Percentiles rank a stretch among this genome's conserved stretches.
Conservation (phyloP, 2,888 invertebrate species). For the Neoscelio sp. region DNA sequence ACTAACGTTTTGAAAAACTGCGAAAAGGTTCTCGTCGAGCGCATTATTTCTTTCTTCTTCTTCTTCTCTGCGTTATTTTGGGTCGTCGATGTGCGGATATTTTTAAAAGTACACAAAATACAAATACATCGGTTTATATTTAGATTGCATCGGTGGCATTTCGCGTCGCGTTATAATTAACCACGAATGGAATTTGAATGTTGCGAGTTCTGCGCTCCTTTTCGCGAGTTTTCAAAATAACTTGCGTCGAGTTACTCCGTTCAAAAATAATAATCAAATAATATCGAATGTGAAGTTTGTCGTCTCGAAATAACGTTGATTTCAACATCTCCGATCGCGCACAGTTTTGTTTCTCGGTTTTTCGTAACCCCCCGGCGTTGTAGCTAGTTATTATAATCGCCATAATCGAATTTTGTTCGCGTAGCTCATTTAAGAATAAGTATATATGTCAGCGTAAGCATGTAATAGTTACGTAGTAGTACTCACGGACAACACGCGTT, state of each 20-base stretch:
- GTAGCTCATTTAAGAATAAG: slow-evolving; percentile 58
- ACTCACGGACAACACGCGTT: slow-evolving; percentile 46
- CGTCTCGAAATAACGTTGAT: slow-evolving; percentile 13
- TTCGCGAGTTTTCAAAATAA: slow-evolving; percentile 51
- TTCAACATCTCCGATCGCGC: slow-evolving; percentile 12
- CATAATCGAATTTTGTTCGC: slow-evolving; percentile 57
- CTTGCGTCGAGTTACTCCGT: slow-evolving; percentile 28
- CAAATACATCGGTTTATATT: slow-evolving; percentile 15
- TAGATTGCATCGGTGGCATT: slow-evolving; percentile 18
- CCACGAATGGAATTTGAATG: neutral
- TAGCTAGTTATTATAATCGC: slow-evolving; percentile 44
- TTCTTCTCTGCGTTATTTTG: slow-evolving; percentile 28
- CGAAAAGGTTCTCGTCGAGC: slow-evolving; percentile 65
- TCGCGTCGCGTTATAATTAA: slow-evolving; percentile 6
- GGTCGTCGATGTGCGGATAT: slow-evolving; percentile 18
- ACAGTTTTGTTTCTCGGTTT: neutral
- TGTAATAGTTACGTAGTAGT: slow-evolving; percentile 57
- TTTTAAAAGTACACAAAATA: slow-evolving; percentile 26
- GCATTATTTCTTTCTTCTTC: too few species aligned
- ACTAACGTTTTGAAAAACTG: slow-evolving; percentile 72
- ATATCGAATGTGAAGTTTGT: neutral
- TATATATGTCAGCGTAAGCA: slow-evolving; percentile 55
- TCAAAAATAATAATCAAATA: slow-evolving; percentile 8
- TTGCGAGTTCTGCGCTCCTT: slow-evolving; percentile 16
- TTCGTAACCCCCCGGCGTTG: slow-evolving; percentile 9